Conservation (phyloP, 2,797 vertebrate genomes). For the Parotocinclus haroldoi region DNA sequence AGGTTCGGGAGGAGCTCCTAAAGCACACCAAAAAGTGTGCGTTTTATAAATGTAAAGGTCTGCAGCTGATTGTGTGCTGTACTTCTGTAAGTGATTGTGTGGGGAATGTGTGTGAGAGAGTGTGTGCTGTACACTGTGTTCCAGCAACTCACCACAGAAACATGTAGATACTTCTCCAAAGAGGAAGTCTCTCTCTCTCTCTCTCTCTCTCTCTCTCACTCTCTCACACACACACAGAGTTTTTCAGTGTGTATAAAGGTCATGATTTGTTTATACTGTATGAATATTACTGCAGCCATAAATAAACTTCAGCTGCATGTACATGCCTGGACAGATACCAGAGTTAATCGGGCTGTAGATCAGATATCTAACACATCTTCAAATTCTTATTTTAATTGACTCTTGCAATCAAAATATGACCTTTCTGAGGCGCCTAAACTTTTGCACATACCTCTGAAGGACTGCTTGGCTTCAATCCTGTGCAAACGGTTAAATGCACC, state of each 20-base stretch:
- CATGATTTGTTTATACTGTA: neutral
- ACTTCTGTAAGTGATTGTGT: neutral
- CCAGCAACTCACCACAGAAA: slow-evolving; percentile 1
- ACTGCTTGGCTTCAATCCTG: no score
- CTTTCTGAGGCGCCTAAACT: no score
- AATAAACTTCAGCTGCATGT: neutral
- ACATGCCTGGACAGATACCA: neutral
- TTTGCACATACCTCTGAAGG: no score
- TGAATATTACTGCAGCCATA: neutral
- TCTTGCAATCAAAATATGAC: no score
- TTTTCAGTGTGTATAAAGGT: slow-evolving; percentile 1
- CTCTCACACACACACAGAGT: slow-evolving; percentile 14
- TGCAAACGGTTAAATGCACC: no score
- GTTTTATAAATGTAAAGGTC: no score
- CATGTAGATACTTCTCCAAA: neutral
- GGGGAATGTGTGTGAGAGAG: neutral
- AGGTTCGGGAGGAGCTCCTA: no score
- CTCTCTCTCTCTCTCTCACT: neutral
- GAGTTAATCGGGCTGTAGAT: slow-evolving; percentile 1
- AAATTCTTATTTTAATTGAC: no score
- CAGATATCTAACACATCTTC: neutral
- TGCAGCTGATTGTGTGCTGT: neutral
- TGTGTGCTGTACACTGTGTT: slow-evolving; percentile 18
- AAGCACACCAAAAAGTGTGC: no score
- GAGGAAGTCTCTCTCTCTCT: slow-evolving; percentile 24